Conservation (phyloP, 2,113 vertebrate species). For the Misgurnus anguillicaudatus region DNA sequence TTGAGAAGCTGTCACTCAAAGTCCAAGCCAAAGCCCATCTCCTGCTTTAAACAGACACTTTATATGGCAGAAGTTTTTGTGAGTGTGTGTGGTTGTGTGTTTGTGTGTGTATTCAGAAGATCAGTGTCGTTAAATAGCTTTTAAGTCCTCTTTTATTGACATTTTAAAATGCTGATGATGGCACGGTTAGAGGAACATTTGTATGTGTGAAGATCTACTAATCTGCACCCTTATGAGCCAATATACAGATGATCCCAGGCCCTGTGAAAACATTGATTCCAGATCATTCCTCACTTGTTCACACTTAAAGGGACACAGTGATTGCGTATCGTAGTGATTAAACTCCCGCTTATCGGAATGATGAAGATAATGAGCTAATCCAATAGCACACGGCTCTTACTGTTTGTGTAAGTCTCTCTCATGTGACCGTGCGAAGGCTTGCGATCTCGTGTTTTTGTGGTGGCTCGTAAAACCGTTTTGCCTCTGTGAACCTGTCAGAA, state of each 20-base stretch:
- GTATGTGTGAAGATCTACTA: constrained; percentile 10
- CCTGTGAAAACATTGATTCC: constrained; percentile 26
- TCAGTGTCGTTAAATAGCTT: constrained; percentile 43
- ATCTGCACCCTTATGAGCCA: constrained; percentile 26
- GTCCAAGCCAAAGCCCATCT: not conserved
- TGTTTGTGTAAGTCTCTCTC: constrained; percentile 55
- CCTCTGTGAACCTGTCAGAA: constrained; percentile 64
- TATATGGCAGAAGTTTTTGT: not conserved
- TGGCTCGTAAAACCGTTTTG: constrained; percentile 68
- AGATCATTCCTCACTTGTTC: constrained; percentile 34
- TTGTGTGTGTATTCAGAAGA: constrained; percentile 22
- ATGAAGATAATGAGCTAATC: constrained; percentile 6
- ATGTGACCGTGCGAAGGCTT: constrained; percentile 45
- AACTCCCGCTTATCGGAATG: constrained; percentile 11
- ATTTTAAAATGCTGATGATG: constrained; percentile 16
- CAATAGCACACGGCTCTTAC: not conserved
- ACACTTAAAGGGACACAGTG: constrained; percentile 24
- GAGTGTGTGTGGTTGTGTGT: too few relatives aligned
- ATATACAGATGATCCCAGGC: constrained; percentile 18
- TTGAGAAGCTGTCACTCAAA: constrained; percentile 35
- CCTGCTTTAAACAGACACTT: constrained; percentile 20
- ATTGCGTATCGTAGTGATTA: constrained; percentile 28
- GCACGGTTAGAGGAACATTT: not conserved
- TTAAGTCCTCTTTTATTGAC: constrained; percentile 59
- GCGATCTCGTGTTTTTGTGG: constrained; percentile 40